Evolutionary conservation across 2,797 vertebrate species (phyloP), one percentile per base, ranked within the genome.

Genomic region (Acipenser ruthenus): DNA sequence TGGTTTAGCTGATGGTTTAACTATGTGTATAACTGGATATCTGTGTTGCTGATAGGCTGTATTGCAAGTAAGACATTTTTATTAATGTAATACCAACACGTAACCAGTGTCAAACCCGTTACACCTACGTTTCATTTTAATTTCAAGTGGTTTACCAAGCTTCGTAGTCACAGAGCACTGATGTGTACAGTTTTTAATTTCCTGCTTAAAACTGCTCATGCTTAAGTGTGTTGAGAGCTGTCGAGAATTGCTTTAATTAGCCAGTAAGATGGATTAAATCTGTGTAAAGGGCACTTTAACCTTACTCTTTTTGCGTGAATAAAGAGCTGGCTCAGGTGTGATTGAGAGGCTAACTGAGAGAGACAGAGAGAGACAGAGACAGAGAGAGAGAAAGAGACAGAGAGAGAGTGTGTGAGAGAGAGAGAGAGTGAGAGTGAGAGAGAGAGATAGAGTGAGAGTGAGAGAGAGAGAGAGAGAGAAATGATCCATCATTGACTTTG

Each of bases 31-130:
- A 82, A 78, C 74, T 65, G 66, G 63, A 77, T 74, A 68, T 64
- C 82, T 82, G 84, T 82, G 79, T 86, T 88, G 86, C 78, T 75
- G 75, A 79, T 84, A 80, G 74, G 79, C 80, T 86, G 81, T 86
- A 83, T 84, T 83, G n/a, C 53, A 55, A 55, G 53, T 55, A n/a
- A 55, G 53, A 55, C 37, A 37, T 55, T 10, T 55, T 8, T 10
- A 10, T n/a, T 55, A 55, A 55, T 55, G n/a, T 10, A 55, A 10
- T 4, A 4, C 7, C 1, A 10, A 4, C 53, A n/a, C 53, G n/a
- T n/a, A 55, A 10, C 9, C 10, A 10, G n/a, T 55, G n/a, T 55
- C 53, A 55, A n/a, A 55, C n/a, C 53, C 10, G 53, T n/a, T 55
- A n/a, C 53, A 10, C 37, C 50, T 59, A 37, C 3, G 56, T 55